These are phyloP conservation scores for Digitonthophagus gazella DNA, from an alignment of 2,888 invertebrate genomes.

Conservation along the genomic window DNA sequence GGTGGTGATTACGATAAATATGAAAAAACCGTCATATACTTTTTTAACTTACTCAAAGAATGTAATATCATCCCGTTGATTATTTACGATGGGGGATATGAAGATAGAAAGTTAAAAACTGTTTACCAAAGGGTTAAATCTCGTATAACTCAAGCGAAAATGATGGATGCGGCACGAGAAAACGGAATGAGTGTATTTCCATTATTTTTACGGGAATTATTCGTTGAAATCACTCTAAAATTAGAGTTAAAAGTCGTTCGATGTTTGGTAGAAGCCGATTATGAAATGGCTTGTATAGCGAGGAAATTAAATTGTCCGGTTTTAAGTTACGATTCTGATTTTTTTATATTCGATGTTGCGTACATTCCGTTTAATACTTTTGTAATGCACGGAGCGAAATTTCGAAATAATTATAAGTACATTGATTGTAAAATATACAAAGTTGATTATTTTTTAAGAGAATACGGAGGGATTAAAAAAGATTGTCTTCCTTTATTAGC, in stretches of 20 bases:
- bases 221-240: conserved; percentile 66
- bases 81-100: conserved; percentile 78
- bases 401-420: conserved; percentile 44
- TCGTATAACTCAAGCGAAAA: conserved; percentile 59
- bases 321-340: conserved; percentile 91
- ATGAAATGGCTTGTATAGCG: conserved; percentile 80
- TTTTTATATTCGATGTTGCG: conserved; percentile 80
- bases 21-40: conserved; percentile 62
- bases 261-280: conserved; percentile 88
- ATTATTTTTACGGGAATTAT: conserved; percentile 69
- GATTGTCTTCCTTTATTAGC: conserved; percentile 76
- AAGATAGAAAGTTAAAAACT: conserved; percentile 69
- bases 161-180: conserved; percentile 58
- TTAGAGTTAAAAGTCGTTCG: conserved; percentile 66
- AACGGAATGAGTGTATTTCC: conserved; percentile 67
- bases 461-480: conserved; percentile 64
- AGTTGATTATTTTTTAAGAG: conserved; percentile 65
- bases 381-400: conserved; percentile 49
- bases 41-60: conserved; percentile 66
- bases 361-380: conserved; percentile 78
- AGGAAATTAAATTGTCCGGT: conserved; percentile 79
- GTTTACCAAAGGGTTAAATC: conserved; percentile 59
- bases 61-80: conserved; percentile 73
- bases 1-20: conserved; percentile 85
- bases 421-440: conserved; percentile 71